A percentile compares a stretch with the other conserved stretches of the same genome.
Conservation (phyloP, 30 jellyfish, hydroid and myxozoan genomes). For the Turritopsis dohrnii region DNA sequence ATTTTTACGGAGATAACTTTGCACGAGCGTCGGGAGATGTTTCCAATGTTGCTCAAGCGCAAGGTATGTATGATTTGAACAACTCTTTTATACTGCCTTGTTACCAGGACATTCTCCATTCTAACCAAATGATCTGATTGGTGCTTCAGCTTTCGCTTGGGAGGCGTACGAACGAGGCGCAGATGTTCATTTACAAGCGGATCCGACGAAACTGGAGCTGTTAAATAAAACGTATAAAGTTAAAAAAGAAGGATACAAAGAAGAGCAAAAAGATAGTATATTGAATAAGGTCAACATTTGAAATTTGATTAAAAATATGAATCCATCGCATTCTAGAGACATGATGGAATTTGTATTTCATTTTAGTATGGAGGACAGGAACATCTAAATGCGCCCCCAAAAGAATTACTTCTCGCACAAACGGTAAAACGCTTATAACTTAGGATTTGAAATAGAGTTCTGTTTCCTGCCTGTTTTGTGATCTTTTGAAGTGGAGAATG, state of each 20-base stretch:
- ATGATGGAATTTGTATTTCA: neutral
- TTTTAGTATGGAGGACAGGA: slow-evolving; percentile 97
- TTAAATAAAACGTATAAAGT: slow-evolving; percentile 79
- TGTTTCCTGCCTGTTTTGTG: neutral
- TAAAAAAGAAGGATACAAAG: slow-evolving; percentile 69
- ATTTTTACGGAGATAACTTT: slow-evolving; percentile 88
- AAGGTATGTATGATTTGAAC: slow-evolving; percentile 32
- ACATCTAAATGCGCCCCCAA: slow-evolving; percentile 93
- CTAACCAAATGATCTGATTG: too few relatives aligned
- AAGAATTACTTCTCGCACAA: slow-evolving; percentile 92
- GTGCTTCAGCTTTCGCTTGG: slow-evolving; percentile 82
- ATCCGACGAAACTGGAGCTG: slow-evolving; percentile 93
- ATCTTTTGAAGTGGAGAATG: neutral
- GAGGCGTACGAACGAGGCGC: slow-evolving; percentile 98
- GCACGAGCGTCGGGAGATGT: slow-evolving; percentile 88
- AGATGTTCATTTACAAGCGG: slow-evolving; percentile 98
- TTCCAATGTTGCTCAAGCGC: slow-evolving; percentile 76
- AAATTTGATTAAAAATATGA: too few relatives aligned
- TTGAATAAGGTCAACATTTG: slow-evolving; percentile 56
- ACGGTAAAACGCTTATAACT: slow-evolving; percentile 66
- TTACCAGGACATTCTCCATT: too few relatives aligned
- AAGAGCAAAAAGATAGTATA: slow-evolving; percentile 70
- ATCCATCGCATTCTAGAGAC: neutral
- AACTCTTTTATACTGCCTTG: neutral
- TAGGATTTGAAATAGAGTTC: neutral